phyloP scores from a whole-genome alignment of 92 coral and sea anemone species.

The Chrysogorgia sp. region DNA sequence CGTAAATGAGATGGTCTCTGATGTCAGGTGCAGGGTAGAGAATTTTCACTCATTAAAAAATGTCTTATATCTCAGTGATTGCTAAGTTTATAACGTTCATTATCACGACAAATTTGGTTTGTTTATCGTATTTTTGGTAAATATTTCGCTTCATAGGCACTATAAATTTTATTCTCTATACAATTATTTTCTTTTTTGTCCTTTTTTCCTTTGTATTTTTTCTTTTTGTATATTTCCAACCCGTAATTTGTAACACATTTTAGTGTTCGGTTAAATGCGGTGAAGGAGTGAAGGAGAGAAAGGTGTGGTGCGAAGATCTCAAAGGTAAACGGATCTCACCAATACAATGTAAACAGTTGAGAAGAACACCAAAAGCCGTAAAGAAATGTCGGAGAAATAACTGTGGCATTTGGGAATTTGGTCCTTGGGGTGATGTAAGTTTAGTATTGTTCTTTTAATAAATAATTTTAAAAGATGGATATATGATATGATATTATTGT shows the following conservation, averaged over 20 bases:
- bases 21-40: no score
- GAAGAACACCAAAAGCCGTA: constrained; percentile 64
- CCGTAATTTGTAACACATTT: not conserved
- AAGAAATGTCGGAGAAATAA: constrained; percentile 70
- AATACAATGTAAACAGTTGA: constrained; percentile 54
- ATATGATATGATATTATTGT: not conserved
- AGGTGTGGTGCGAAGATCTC: constrained; percentile 60
- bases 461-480: not conserved
- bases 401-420: constrained; percentile 83
- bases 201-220: no score
- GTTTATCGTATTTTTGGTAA: no score
- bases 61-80: no score
- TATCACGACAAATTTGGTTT: no score
- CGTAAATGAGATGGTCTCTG: no score
- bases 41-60: no score
- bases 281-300: constrained; percentile 57
- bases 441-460: not conserved
- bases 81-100: no score
- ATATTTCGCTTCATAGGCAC: no score
- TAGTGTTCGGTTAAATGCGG: constrained; percentile 76
- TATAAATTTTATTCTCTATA: no score
- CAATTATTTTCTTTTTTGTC: no score
- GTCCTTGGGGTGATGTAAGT: constrained; percentile 82
- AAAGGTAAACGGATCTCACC: constrained; percentile 61
- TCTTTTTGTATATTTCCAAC: no score